Conservation (phyloP, 2,113 vertebrate species). For the Rhinichthys klamathensis region DNA sequence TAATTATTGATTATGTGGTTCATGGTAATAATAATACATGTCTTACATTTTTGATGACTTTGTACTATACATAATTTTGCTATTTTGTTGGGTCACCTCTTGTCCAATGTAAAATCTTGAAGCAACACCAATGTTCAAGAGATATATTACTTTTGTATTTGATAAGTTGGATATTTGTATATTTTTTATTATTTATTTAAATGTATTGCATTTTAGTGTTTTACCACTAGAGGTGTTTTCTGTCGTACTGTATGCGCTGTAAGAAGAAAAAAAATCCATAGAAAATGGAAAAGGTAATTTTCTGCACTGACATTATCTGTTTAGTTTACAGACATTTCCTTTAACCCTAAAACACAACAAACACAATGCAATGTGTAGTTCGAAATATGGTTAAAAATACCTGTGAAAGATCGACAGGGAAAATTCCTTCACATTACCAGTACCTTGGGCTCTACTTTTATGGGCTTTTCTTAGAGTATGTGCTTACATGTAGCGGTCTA, state of each 20-base stretch:
- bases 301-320: background rate
- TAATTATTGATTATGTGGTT: background rate
- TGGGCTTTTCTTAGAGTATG: background rate
- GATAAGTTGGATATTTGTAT: background rate
- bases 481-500: slow-evolving; percentile 29
- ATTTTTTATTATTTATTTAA: no score
- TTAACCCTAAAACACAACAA: background rate
- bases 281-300: background rate
- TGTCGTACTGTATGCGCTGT: background rate
- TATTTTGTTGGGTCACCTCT: background rate
- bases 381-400: background rate
- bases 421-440: background rate
- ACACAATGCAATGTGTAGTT: background rate
- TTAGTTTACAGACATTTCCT: background rate
- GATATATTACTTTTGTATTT: background rate
- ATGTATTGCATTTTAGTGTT: background rate
- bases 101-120: background rate
- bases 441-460: background rate
- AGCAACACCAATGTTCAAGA: background rate
- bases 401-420: background rate
- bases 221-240: background rate
- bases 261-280: background rate
- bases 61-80: background rate
- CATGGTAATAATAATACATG: background rate
- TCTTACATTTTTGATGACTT: background rate